These are phyloP conservation scores for Muschampia plurimacula DNA, from an alignment of 2,888 invertebrate genomes.

Conservation along the genomic window DNA sequence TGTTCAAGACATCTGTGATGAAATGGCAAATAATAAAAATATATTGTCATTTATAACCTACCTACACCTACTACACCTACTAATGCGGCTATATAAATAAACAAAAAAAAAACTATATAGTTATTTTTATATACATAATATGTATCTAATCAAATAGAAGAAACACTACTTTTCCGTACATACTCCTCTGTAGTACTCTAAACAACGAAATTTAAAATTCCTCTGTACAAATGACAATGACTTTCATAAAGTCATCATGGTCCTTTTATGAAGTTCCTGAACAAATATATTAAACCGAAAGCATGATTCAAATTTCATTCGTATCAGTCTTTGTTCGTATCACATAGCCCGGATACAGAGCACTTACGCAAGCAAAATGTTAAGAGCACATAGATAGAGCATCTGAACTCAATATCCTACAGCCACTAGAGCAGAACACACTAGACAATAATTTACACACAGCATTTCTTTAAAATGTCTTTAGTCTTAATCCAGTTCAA, in stretches of 20 bases:
- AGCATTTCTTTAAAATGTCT: conserved; percentile 24
- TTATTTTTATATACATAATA: too few species aligned
- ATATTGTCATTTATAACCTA: too few species aligned
- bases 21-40: background rate
- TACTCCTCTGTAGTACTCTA: too few species aligned
- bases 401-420: conserved; percentile 18
- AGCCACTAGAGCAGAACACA: conserved; percentile 21
- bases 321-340: background rate
- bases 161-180: too few species aligned
- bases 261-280: background rate
- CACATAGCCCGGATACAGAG: background rate
- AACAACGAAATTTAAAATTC: too few species aligned
- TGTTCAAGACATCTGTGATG: background rate
- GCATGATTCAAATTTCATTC: background rate
- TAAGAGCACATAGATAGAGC: background rate
- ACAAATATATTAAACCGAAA: background rate
- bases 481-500: conserved; percentile 27
- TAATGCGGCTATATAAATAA: too few species aligned
- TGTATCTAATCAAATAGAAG: too few species aligned
- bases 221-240: too few species aligned
- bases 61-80: too few species aligned
- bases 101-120: too few species aligned
- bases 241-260: too few species aligned
- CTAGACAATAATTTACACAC: conserved; percentile 13
- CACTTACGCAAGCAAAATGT: background rate